Evolutionary conservation across 2,113 vertebrate species (phyloP).

Genomic region (Hassar affinis): DNA sequence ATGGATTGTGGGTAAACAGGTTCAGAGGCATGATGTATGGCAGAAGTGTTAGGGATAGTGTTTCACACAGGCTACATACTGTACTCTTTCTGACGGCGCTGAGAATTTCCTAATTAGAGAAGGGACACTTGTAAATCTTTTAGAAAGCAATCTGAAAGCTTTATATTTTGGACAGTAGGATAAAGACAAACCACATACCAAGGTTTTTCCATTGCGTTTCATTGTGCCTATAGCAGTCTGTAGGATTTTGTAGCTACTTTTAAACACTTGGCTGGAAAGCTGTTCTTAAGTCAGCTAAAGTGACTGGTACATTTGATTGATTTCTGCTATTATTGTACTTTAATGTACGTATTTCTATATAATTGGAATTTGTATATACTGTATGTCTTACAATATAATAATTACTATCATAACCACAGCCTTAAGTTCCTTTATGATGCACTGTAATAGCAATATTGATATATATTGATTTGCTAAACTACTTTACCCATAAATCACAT

Average conservation of each 20-base stretch:
- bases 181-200: background rate
- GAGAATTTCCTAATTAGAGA: background rate
- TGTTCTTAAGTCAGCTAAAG: background rate
- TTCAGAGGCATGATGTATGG: constrained; percentile 25
- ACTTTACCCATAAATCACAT: background rate
- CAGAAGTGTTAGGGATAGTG: background rate
- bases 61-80: background rate
- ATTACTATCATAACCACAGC: background rate
- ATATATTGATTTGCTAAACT: background rate
- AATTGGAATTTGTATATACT: background rate
- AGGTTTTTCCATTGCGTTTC: background rate
- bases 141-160: background rate
- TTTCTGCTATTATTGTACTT: background rate
- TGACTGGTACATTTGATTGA: background rate
- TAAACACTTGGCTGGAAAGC: background rate
- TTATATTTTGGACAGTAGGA: background rate
- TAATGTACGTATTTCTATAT: background rate
- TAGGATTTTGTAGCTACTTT: background rate
- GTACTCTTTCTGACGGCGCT: background rate
- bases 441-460: background rate
- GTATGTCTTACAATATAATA: background rate
- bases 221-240: no score
- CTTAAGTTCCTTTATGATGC: background rate
- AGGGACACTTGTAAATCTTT: background rate
- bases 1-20: constrained; percentile 34